These are phyloP conservation scores for Panorpa germanica DNA, from an alignment of 2,888 invertebrate species.

Conservation along the genomic window DNA sequence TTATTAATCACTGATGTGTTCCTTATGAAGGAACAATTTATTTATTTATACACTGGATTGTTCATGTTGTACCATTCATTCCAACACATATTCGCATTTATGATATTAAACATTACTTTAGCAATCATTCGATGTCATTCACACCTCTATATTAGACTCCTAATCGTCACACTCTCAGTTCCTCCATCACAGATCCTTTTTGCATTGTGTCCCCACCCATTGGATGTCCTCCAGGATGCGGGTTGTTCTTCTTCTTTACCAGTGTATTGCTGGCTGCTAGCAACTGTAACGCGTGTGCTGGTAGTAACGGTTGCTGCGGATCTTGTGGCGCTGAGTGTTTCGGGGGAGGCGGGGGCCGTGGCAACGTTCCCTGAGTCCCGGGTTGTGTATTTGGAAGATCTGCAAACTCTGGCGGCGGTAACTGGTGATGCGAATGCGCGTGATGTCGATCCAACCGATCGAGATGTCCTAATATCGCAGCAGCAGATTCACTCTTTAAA, in stretches of 20 bases:
- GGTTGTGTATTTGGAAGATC: slow-evolving; percentile 56
- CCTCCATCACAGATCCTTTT: slow-evolving; percentile 48
- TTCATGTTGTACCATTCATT: no score
- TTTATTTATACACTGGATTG: no score
- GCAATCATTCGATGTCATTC: no score
- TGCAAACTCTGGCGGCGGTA: slow-evolving; percentile 69
- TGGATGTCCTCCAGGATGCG: slow-evolving; percentile 18
- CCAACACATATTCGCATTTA: no score
- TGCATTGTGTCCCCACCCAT: slow-evolving; percentile 16
- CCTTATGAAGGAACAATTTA: no score
- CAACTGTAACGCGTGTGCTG: slow-evolving; percentile 60
- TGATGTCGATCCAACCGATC: no score
- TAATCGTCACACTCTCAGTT: slow-evolving; percentile 74
- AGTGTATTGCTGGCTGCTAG: slow-evolving; percentile 47
- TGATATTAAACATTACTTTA: no score
- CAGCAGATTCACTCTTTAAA: slow-evolving; percentile 48
- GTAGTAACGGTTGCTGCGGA: slow-evolving; percentile 43
- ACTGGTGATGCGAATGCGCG: slow-evolving; percentile 55
- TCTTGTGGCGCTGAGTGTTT: slow-evolving; percentile 44
- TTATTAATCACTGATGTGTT: no score
- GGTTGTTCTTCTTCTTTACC: slow-evolving; percentile 17
- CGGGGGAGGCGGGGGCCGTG: slow-evolving; percentile 57
- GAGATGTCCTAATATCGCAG: slow-evolving; percentile 52
- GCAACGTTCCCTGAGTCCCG: slow-evolving; percentile 43
- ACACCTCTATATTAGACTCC: no score